Evolutionary conservation across 2,113 vertebrate species (phyloP).

Genomic region (Psettodes erumei): DNA sequence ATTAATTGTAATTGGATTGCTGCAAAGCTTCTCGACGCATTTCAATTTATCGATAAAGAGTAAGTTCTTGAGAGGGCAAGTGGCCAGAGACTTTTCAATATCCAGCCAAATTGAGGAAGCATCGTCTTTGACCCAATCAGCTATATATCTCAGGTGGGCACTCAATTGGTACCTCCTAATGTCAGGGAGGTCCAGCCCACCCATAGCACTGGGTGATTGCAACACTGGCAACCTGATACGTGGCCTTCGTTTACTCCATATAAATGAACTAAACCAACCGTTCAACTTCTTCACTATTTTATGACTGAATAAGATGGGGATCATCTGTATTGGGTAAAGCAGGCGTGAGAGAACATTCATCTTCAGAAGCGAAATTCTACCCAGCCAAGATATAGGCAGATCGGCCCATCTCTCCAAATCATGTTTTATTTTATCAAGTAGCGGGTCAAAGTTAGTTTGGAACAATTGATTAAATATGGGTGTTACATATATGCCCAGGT

Average conservation of each 20-base stretch:
- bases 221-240: slow-evolving; percentile 2
- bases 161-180: neutral
- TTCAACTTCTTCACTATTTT: slow-evolving; percentile 1
- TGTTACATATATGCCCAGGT: slow-evolving; percentile 9
- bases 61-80: neutral
- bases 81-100: neutral
- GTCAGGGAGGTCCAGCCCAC: slow-evolving; percentile 3
- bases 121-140: neutral
- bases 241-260: neutral
- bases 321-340: slow-evolving; percentile 8
- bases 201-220: neutral
- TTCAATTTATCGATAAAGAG: neutral
- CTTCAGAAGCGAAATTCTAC: slow-evolving; percentile 16
- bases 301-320: neutral
- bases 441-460: slow-evolving; percentile 7
- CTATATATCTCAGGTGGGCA: no score
- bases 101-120: neutral
- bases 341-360: slow-evolving; percentile 11
- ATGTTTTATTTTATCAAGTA: neutral
- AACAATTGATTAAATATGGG: slow-evolving; percentile 4
- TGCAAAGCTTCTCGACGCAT: neutral
- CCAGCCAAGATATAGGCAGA: slow-evolving; percentile 21
- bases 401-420: slow-evolving; percentile 10
- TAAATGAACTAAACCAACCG: slow-evolving; percentile 17
- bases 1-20: slow-evolving; percentile 2